phyloP scores from a whole-genome alignment of 2,113 vertebrate species.

The Oxyura jamaicensis region DNA sequence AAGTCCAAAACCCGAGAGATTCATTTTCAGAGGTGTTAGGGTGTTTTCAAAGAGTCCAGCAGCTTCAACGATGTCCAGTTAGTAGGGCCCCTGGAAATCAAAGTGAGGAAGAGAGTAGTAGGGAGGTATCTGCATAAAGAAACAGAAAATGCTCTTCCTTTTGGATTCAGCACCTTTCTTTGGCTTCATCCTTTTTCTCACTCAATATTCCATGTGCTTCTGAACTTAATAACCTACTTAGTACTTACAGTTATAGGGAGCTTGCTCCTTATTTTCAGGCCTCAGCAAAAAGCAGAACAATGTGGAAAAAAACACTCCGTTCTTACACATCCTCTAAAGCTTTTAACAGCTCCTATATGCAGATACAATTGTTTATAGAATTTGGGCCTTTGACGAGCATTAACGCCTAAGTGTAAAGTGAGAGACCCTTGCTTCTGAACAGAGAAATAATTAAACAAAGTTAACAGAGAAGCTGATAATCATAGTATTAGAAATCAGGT shows the following conservation, averaged over 20 bases:
- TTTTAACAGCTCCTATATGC: not conserved
- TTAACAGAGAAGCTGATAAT: not conserved
- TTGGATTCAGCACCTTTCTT: not conserved
- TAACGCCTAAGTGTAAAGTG: not conserved
- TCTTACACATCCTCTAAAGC: not conserved
- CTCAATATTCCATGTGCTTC: not conserved
- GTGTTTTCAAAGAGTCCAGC: not conserved
- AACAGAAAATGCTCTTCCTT: not conserved
- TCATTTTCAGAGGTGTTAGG: not conserved
- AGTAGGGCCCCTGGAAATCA: not conserved
- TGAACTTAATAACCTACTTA: not conserved
- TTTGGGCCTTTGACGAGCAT: not conserved
- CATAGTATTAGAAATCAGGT: not conserved
- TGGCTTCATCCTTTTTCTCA: not conserved
- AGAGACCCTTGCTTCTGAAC: not conserved
- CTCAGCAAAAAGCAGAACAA: not conserved
- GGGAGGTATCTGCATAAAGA: not conserved
- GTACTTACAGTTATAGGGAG: not conserved
- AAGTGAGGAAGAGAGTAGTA: not conserved
- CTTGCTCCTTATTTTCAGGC: not conserved
- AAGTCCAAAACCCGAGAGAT: rapidly evolving
- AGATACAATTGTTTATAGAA: not conserved
- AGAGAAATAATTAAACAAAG: not conserved
- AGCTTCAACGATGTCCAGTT: not conserved
- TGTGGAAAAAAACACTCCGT: not conserved